phyloP scores from a whole-genome alignment of 2,113 vertebrate species.

The Ramphastos sulfuratus region DNA sequence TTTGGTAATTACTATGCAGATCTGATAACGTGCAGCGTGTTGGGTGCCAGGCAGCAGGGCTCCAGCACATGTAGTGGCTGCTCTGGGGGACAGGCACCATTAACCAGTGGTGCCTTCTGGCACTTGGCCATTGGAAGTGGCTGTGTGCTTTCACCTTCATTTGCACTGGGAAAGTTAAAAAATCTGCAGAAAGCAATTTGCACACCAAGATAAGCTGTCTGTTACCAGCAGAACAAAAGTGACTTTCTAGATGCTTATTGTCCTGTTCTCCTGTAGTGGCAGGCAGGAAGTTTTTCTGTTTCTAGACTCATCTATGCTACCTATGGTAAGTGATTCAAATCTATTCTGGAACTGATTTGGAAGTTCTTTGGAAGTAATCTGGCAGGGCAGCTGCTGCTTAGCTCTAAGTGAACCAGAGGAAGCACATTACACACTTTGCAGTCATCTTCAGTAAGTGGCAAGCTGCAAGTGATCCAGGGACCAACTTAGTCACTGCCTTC shows the following conservation, averaged over 20 bases:
- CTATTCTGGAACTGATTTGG: not conserved
- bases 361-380: not conserved
- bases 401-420: not conserved
- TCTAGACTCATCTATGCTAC: not conserved
- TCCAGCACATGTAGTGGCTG: too few species aligned
- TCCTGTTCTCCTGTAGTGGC: not conserved
- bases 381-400: not conserved
- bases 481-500: fast-evolving
- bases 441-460: not conserved
- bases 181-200: not conserved
- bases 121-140: not conserved
- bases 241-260: not conserved
- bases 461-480: not conserved
- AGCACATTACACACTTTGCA: not conserved
- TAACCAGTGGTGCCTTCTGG: too few species aligned
- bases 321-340: not conserved
- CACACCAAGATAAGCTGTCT: not conserved
- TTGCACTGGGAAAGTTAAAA: not conserved
- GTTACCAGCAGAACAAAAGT: not conserved
- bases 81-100: too few species aligned
- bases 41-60: too few species aligned
- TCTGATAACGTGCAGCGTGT: not conserved
- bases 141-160: not conserved
- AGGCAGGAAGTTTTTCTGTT: not conserved
- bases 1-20: not conserved